Evolutionary conservation across 2,113 vertebrate genomes (phyloP), one percentile per base, ranked within the genome.

Genomic region (Zapus hudsonius): DNA sequence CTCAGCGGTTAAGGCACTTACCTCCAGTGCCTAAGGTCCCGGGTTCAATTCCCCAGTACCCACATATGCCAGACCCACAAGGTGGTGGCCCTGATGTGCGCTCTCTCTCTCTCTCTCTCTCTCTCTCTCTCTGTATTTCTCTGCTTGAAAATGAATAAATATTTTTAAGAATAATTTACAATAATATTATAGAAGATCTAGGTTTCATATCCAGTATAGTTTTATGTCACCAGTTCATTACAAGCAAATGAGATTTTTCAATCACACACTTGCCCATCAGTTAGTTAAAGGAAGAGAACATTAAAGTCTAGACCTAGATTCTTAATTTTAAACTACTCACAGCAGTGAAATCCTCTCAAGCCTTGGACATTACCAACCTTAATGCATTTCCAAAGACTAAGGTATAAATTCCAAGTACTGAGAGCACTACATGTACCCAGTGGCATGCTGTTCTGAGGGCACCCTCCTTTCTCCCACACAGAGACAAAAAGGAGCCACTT

Each of bases 241-340:
- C 20, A 36, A 85, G 12, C 4, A 36, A 90, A 12, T 81, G 63
- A 59, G 4, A 42, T 20, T 76, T 80, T 83, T 85, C 59, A 84
- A 38, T 27, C 15, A 63, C 72, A 11, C 40, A 74, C 78, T 20
- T 84, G 20, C 25, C 81, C 70, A 22, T 61, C n/a, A 73, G n/a
- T 27, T 84, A 70, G 75, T 90, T 52, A 79, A 95, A 90, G 33
- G 8, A 78, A 94, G 29, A 64, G 25, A 94, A 74, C n/a, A 79
- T 64, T 80, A 84, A 89, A 44, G 10, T 40, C 75, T 38, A 55
- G 23, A 6, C 20, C 69, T 57, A 47, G 78, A 78, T 36, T 92
- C 52, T 63, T 61, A 69, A 63, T 75, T 96, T 95, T 90, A 64
- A 86, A 38, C 8, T 79, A 23, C 47, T n/a, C 59, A 91, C 93